Percentiles rank a stretch among this genome's conserved stretches.
phyloP scores from a whole-genome alignment of 1,140 invertebrate genomes.

The Drosophila tsacasi region DNA sequence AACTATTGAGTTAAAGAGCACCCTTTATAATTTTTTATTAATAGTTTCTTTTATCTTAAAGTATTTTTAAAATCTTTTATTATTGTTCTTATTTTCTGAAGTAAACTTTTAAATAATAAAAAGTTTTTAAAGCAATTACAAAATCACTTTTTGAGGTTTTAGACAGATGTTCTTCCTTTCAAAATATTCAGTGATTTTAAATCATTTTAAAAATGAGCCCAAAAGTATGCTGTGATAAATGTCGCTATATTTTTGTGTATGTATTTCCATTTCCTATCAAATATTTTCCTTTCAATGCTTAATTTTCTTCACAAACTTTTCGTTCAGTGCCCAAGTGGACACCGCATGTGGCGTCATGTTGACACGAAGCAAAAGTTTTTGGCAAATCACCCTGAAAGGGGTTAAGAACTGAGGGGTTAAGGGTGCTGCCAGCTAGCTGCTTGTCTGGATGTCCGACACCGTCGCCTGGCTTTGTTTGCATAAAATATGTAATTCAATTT shows the following conservation, averaged over 20 bases:
- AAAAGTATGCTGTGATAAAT: background rate
- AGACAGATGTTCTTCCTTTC: background rate
- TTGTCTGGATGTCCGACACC: slow-evolving; percentile 5
- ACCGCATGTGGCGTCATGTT: slow-evolving; percentile 43
- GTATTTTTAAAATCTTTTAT: too few species aligned
- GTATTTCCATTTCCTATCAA: background rate
- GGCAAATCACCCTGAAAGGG: slow-evolving; percentile 35
- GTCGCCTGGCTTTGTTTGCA: slow-evolving; percentile 35
- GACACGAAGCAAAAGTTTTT: slow-evolving; percentile 45
- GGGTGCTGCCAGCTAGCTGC: slow-evolving; percentile 5
- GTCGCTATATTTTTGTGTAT: too few species aligned
- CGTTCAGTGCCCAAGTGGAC: slow-evolving; percentile 11
- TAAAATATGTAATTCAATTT: slow-evolving; percentile 56
- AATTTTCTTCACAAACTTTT: background rate
- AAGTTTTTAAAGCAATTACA: too few species aligned
- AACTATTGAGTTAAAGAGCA: too few species aligned
- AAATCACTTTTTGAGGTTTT: too few species aligned
- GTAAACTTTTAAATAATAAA: too few species aligned
- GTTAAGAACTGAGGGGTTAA: slow-evolving; percentile 9
- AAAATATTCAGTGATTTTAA: background rate
- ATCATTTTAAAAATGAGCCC: background rate
- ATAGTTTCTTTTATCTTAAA: too few species aligned
- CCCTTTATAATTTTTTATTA: too few species aligned
- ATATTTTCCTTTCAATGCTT: background rate
- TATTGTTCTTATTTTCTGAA: too few species aligned